Base-by-base conservation (phyloP, 2,113 vertebrate species). In the Lethenteron camtschaticum region DNA sequence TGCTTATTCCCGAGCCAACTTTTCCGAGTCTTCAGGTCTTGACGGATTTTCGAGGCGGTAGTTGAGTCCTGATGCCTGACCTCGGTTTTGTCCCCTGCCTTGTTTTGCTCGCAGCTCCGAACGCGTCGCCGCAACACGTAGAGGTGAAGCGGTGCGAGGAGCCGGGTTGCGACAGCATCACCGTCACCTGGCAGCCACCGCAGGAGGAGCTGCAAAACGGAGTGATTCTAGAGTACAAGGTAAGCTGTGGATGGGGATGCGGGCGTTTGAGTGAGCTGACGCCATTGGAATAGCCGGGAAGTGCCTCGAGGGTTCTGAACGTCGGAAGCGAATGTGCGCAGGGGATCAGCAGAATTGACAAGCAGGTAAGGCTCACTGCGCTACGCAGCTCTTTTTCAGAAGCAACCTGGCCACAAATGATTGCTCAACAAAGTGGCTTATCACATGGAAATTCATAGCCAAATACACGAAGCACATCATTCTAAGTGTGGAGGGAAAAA, bases 191-290 rank as follows among this genome's bases (percentile, higher is more conserved):
- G 94, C 87, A 89, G 81, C 87, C 92, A 1, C 94, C 92, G 71
- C 92, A 87, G 4, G 87, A 91, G 75, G 90, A 89, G 69, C 86
- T 85, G 68, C 89, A 84, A 59, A 99, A 99, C 60, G 94, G 94
- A 69, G 82, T 91, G 81, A 85, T 99, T 72, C 90, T 91, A 70
- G 94, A 99, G 70, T 99, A 99, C 56, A 96, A 92, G 92, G 92
- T 99, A 85, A 79, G 12, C 69, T n/a, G 55, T 8, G n/a, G 3
- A 57, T 11, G 18, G 63, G 55, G 12, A 41, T 41, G 41, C 41
- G 41, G 41, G 41, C 41, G 41, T 41, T 41, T 41, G 41, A 41
- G 41, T 41, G 41, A 41, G 41, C 41, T 41, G 41, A 41, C 41
- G 41, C 6, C 41, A 41, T 41, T 41, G 41, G 41, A 41, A 41